Conservation (phyloP, 2,888 invertebrate species). For the Melieria crassipennis region DNA sequence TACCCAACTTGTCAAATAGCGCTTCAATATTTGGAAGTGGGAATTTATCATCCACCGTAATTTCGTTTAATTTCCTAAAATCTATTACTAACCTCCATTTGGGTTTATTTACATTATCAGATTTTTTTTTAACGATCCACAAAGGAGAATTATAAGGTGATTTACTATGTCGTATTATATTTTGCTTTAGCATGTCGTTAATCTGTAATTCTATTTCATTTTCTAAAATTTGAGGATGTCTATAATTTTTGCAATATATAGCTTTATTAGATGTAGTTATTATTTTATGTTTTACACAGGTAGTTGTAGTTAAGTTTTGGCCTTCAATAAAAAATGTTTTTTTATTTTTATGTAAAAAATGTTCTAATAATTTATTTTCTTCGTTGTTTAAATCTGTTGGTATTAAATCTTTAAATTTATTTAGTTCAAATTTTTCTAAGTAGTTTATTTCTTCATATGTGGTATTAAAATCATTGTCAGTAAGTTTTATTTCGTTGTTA, state of each 20-base stretch:
- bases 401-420: too few species aligned
- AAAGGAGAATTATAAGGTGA: constrained; percentile 37
- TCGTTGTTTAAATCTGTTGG: constrained; percentile 5
- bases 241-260: constrained; percentile 38
- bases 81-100: constrained; percentile 36
- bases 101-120: constrained; percentile 19
- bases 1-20: too few species aligned
- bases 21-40: constrained; percentile 1
- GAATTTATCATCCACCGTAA: constrained; percentile 17
- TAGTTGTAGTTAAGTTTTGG: constrained; percentile 22
- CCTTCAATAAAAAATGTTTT: constrained; percentile 25
- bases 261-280: constrained; percentile 34
- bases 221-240: constrained; percentile 33
- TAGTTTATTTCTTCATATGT: too few species aligned
- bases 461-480: too few species aligned
- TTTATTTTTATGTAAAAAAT: constrained; percentile 13
- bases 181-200: constrained; percentile 31
- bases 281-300: constrained; percentile 32
- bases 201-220: constrained; percentile 29
- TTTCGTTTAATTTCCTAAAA: constrained; percentile 23
- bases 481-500: too few species aligned
- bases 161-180: constrained; percentile 33
- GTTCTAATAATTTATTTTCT: constrained; percentile 1
- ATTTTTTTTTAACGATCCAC: constrained; percentile 36
- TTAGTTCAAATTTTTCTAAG: too few species aligned